A percentile compares a stretch with the other conserved stretches of the same genome.
Conservation (phyloP, 2,888 invertebrate genomes). For the Platynereis dumerilii region DNA sequence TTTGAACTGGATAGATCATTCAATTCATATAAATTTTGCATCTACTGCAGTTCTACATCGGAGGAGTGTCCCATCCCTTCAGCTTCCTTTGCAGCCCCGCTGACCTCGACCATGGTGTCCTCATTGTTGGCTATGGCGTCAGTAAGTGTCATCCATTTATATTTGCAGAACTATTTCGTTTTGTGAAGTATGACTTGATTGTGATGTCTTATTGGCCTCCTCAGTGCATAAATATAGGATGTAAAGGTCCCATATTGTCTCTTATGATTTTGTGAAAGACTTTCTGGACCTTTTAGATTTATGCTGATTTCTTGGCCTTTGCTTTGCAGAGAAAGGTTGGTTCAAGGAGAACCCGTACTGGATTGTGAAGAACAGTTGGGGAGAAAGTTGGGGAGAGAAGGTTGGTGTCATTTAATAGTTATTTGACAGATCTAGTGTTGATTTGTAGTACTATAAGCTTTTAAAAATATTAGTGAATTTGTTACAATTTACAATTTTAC, state of each 20-base stretch:
- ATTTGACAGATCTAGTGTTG: neutral
- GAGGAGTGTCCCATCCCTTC: conserved; percentile 93
- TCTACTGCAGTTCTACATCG: conserved; percentile 82
- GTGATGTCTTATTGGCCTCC: too few species aligned
- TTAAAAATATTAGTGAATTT: too few species aligned
- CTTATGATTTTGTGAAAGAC: too few species aligned
- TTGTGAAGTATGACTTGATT: too few species aligned
- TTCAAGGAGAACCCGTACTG: conserved; percentile 82
- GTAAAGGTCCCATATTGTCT: too few species aligned
- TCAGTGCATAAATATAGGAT: too few species aligned
- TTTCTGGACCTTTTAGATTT: too few species aligned
- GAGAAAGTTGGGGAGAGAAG: conserved; percentile 85
- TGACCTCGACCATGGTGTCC: conserved; percentile 90
- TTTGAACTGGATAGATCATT: too few species aligned
- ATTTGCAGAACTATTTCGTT: too few species aligned
- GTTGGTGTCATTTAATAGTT: too few species aligned
- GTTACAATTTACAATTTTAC: too few species aligned
- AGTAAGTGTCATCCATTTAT: conserved; percentile 42
- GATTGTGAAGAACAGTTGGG: conserved; percentile 97
- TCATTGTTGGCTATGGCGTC: conserved; percentile 90
- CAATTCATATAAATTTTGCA: neutral
- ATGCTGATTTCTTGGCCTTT: too few species aligned
- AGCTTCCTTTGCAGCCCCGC: conserved; percentile 79
- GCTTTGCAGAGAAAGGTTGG: conserved; percentile 78
- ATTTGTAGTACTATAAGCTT: neutral